Evolutionary conservation across 2,113 vertebrate genomes (phyloP).

Genomic region (Etheostoma cragini): DNA sequence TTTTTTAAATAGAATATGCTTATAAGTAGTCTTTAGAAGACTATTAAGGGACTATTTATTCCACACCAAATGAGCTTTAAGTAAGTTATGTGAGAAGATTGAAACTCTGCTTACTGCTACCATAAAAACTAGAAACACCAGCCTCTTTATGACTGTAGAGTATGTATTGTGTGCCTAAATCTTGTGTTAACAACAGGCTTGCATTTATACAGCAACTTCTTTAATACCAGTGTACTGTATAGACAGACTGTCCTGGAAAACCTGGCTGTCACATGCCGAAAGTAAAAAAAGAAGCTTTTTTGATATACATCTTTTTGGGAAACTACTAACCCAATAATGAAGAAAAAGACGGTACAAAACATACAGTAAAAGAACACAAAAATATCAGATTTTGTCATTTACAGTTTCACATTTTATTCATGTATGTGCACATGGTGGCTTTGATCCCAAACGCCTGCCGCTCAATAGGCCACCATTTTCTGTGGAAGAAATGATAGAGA

Average conservation of each 20-base stretch:
- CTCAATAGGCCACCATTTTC: slow-evolving; percentile 73
- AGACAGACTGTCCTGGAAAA: slow-evolving; percentile 37
- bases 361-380: background rate
- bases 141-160: slow-evolving; percentile 68
- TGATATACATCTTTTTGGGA: background rate
- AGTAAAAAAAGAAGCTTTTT: slow-evolving; percentile 37
- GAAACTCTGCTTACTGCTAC: slow-evolving; percentile 67
- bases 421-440: background rate
- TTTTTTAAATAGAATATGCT: background rate
- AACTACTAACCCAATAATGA: background rate
- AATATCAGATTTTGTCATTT: background rate
- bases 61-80: background rate
- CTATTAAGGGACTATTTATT: background rate
- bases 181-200: background rate
- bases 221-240: too few relatives aligned
- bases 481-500: slow-evolving; percentile 53
- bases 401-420: slow-evolving; percentile 18
- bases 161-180: background rate
- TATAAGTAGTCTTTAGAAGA: background rate
- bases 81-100: background rate
- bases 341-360: background rate
- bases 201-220: slow-evolving; percentile 65
- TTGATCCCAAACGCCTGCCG: background rate
- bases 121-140: slow-evolving; percentile 73
- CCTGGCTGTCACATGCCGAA: slow-evolving; percentile 11